Base-by-base conservation (phyloP, 2,113 vertebrate genomes). In the Paramormyrops kingsleyae region DNA sequence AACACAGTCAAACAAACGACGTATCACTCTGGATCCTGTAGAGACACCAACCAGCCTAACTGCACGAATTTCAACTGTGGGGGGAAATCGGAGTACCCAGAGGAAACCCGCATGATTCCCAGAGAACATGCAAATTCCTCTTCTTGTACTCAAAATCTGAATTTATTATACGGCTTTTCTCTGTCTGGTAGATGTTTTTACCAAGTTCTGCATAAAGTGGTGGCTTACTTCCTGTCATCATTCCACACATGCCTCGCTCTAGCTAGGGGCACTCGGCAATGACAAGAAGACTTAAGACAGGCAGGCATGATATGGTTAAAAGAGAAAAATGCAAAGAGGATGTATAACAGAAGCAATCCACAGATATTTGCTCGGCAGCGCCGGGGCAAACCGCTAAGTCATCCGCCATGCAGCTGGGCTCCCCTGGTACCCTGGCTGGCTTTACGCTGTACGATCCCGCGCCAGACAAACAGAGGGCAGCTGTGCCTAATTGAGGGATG, bases 401-500 rank as follows among this genome's bases (percentile, higher is more conserved):
- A 0, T 17, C 39, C 9, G 3, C 80, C 80, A 47, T 44, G 31
- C 83, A 12, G 83, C 21, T 4, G 39, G 83, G 3, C 7, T 12
- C 21, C 39, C 83, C 42, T 12, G 4, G 6, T 24, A 7, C 19
- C 39, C 5, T 8, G 39, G 44, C 21, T 84, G 83, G 44, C 39
- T 47, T 47, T 84, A 47, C 7, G 42, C 35, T 1, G 39, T 8
- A 10, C 44, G 1, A n/a, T 84, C 21, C 19, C 19, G 5, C 83
- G 19, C 4, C 39, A 84, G 83, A n/a, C 83, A 47, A 84, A 84
- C 83, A 47, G 44, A 46, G 21, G 44, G 21, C 83, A 47, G 83
- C 83, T 84, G 83, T 84, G 83, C 39, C 83, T 84, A 84, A 44
- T 46, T 84, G 83, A n/a, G 44, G 39, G 83, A 84, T 21, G 83